Percentiles rank a stretch among this genome's conserved stretches.
phyloP scores from a whole-genome alignment of 2,113 vertebrate species.

The Chlorodrepanis virens region DNA sequence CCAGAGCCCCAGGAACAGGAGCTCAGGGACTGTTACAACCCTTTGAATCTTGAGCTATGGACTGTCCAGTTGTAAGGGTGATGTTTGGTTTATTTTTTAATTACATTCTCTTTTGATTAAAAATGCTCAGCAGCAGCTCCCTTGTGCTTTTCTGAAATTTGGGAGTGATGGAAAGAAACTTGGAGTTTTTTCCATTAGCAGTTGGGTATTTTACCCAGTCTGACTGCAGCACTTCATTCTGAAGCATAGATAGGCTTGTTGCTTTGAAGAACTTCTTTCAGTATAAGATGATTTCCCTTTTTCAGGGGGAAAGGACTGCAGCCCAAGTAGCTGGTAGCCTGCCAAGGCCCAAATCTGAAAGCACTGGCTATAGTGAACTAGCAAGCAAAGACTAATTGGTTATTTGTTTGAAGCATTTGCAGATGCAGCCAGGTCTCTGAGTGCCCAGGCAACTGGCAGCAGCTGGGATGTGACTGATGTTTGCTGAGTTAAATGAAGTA shows the following conservation, averaged over 20 bases:
- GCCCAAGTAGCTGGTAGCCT: not conserved
- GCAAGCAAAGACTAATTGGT: not conserved
- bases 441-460: not conserved
- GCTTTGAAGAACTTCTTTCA: not conserved
- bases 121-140: not conserved
- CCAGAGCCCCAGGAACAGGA: not conserved
- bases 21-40: not conserved
- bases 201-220: not conserved
- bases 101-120: not conserved
- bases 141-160: not conserved
- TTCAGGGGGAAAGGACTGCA: not conserved
- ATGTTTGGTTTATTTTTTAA: not conserved
- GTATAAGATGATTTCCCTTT: not conserved
- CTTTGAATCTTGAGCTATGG: not conserved
- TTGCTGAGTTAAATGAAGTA: not conserved
- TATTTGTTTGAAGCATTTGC: not conserved
- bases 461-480: not conserved
- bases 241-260: not conserved
- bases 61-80: not conserved
- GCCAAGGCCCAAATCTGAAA: not conserved
- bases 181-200: not conserved
- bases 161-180: not conserved
- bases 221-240: not conserved
- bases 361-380: not conserved
- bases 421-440: accelerated